Evolutionary conservation across 2,797 vertebrate genomes (phyloP).

Genomic region (Molossus molossus): DNA sequence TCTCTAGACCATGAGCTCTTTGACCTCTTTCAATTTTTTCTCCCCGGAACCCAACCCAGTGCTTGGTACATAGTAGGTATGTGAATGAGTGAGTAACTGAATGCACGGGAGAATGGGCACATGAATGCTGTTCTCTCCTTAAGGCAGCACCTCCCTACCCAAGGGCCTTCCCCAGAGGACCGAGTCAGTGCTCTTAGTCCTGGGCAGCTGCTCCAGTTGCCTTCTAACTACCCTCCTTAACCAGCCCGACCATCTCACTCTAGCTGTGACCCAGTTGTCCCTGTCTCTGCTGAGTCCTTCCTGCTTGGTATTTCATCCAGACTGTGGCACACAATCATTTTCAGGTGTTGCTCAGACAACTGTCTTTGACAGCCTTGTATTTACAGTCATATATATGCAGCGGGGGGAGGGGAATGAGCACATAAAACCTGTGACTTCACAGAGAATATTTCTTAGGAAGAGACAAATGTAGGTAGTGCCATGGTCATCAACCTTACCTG

Average conservation of each 20-base stretch:
- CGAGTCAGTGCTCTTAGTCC: background rate
- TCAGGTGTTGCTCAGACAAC: background rate
- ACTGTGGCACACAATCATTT: background rate
- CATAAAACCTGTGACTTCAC: conserved; percentile 55
- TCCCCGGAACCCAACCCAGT: background rate
- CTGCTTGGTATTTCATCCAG: background rate
- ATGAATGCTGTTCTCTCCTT: background rate
- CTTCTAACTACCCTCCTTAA: background rate
- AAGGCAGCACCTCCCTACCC: background rate
- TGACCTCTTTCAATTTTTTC: conserved; percentile 1
- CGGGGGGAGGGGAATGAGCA: background rate
- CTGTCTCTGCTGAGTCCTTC: background rate
- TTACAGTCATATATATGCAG: conserved; percentile 5
- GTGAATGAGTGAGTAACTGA: conserved; percentile 18
- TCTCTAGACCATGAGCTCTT: conserved; percentile 3
- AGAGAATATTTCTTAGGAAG: conserved; percentile 21
- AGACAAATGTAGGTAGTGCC: background rate
- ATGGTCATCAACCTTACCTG: background rate
- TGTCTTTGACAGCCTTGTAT: background rate
- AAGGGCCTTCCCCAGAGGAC: background rate
- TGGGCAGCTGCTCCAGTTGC: background rate
- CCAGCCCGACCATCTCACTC: background rate
- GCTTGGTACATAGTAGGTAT: background rate
- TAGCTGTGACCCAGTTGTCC: background rate
- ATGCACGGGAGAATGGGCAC: background rate